These are phyloP conservation scores for Pseudoips prasinana DNA, from an alignment of 2,888 invertebrate species.

Conservation along the genomic window DNA sequence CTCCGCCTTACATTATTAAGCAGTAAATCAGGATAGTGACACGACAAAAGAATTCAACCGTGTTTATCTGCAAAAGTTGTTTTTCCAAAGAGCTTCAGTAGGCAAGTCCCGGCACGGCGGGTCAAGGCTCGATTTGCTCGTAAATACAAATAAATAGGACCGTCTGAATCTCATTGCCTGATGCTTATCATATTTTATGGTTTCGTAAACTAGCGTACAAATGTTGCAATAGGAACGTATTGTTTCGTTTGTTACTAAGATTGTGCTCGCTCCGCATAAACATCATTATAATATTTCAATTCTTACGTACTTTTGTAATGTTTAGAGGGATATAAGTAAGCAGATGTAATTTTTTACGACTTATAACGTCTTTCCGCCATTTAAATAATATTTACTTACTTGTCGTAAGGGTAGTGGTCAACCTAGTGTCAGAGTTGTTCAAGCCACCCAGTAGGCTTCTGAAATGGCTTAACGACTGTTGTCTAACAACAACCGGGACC, in stretches of 20 bases:
- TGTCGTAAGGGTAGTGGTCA: no score
- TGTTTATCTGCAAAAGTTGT: slow-evolving; percentile 55
- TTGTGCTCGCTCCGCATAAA: slow-evolving; percentile 2
- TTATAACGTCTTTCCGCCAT: no score
- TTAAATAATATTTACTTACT: no score
- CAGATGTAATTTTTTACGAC: no score
- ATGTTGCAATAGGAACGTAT: slow-evolving; percentile 56
- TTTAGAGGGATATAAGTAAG: no score
- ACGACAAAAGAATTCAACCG: slow-evolving; percentile 41
- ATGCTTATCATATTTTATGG: slow-evolving; percentile 76
- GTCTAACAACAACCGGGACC: no score
- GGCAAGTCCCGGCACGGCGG: slow-evolving; percentile 41
- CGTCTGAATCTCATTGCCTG: slow-evolving; percentile 65
- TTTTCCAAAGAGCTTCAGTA: slow-evolving; percentile 43
- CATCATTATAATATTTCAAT: neutral
- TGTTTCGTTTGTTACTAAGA: slow-evolving; percentile 39
- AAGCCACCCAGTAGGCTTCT: no score
- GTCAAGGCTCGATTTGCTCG: slow-evolving; percentile 67
- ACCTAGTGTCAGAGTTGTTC: no score
- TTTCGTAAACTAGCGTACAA: slow-evolving; percentile 62
- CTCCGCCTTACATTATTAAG: slow-evolving; percentile 36
- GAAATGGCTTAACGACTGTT: no score
- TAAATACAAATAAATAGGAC: slow-evolving; percentile 75
- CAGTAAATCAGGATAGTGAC: slow-evolving; percentile 43
- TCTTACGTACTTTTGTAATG: no score